Conservation (phyloP, 1,140 invertebrate genomes). For the Bilobella aurantiaca region DNA sequence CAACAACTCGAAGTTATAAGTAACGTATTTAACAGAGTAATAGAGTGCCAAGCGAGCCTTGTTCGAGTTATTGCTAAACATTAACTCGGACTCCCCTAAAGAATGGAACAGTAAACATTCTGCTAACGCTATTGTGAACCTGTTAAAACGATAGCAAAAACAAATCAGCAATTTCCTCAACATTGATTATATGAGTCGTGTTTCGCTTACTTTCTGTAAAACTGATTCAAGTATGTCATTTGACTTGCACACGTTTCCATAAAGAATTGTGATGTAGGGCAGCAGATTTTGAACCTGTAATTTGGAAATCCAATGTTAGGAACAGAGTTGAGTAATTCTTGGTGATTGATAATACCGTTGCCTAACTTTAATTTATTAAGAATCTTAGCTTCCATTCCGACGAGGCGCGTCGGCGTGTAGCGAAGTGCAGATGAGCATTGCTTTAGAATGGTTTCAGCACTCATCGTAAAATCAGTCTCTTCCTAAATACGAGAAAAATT, state of each 20-base stretch:
- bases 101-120: background rate
- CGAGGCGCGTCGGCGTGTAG: background rate
- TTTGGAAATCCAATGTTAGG: background rate
- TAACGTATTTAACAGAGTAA: background rate
- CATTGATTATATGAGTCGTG: background rate
- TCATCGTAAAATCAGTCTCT: background rate
- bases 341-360: too few species aligned
- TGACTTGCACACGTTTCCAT: background rate
- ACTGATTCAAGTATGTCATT: background rate
- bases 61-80: background rate
- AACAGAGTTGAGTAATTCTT: too few species aligned
- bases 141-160: background rate
- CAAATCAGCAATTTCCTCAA: background rate
- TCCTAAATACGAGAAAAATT: too few species aligned
- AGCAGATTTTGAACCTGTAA: background rate
- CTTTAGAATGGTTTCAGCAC: too few species aligned
- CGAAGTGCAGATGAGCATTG: too few species aligned
- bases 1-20: background rate
- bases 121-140: background rate
- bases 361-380: background rate
- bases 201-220: background rate
- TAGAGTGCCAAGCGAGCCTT: background rate
- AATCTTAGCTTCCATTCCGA: background rate
- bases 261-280: background rate
- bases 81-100: background rate